Evolutionary conservation across 2,888 invertebrate species (phyloP), one percentile per base, ranked within the genome.

Genomic region (Pollenia amentaria): DNA sequence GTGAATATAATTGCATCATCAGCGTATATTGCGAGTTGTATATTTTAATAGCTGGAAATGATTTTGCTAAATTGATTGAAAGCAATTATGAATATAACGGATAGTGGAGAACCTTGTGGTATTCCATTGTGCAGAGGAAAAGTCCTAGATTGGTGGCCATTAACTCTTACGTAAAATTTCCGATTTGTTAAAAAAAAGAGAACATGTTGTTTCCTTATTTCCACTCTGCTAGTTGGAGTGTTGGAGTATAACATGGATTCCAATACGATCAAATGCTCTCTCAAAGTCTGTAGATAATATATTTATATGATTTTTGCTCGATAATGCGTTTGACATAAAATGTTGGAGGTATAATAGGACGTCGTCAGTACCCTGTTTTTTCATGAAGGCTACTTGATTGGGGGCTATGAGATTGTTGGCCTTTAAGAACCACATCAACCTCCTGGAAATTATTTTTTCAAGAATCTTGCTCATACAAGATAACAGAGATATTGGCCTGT

Each of bases 201-300:
- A 12, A 44, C 10, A 40, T 40, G 6, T n/a, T 62, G 16, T 62
- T 62, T n/a, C 62, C 62, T 9, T 40, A 40, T 38, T 62, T 40
- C 40, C 64, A 65, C 1, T 65, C 9, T 7, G 7, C 7, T 21
- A 65, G 14, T 46, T n/a, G n/a, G n/a, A n/a, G n/a, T 65, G 65
- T 16, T 87, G 53, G 1, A 83, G 57, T 10, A 83, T 60, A 42
- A 83, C 21, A 18, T 85, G 77, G 8, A 67, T 4, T 1, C 80
- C 79, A 10, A 85, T 73, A 21, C 83, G 64, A 29, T 80, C 87
- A 51, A 77, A 87, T 7, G 80, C 77, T 65, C 65, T 76, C 73
- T 73, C 79, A 16, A 85, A 85, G 14, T 84, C 80, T 10, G 67
- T 79, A 12, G 62, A 70, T 44, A 64, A 53, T 8, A 76, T 55